Evolutionary conservation across 2,888 invertebrate species (phyloP).

Genomic region (Agonopterix alstromeriana): DNA sequence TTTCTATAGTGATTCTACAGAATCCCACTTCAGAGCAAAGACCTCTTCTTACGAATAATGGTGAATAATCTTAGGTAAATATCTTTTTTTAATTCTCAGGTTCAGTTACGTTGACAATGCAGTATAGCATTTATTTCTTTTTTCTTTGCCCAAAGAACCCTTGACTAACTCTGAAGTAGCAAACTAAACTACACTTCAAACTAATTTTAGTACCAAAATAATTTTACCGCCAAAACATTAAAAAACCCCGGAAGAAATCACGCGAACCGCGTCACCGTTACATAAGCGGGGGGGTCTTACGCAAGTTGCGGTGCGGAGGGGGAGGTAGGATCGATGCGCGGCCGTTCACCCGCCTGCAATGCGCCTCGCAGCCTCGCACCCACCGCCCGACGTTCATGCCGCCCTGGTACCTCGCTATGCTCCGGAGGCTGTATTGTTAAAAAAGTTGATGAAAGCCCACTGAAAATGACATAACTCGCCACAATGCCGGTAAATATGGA

Average conservation of each 20-base stretch:
- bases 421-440: slow-evolving; percentile 20
- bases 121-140: too few species aligned
- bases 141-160: too few species aligned
- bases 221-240: not conserved
- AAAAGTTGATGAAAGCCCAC: slow-evolving; percentile 16
- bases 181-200: not conserved
- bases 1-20: too few species aligned
- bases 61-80: too few species aligned
- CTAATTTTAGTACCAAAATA: not conserved
- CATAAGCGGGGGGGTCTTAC: slow-evolving; percentile 59
- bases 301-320: slow-evolving; percentile 34
- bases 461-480: slow-evolving; percentile 14
- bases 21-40: too few species aligned
- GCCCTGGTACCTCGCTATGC: slow-evolving; percentile 45
- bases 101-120: too few species aligned
- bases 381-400: slow-evolving; percentile 41
- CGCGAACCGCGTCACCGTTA: slow-evolving; percentile 59
- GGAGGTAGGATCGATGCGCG: slow-evolving; percentile 64
- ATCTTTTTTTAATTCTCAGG: too few species aligned
- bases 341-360: slow-evolving; percentile 76
- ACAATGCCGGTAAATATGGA: not conserved
- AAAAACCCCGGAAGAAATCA: slow-evolving; percentile 34
- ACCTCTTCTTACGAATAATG: too few species aligned
- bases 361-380: slow-evolving; percentile 45
- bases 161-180: too few species aligned